Evolutionary conservation across 2,797 vertebrate species (phyloP).

Genomic region (Sparidentex hasta): DNA sequence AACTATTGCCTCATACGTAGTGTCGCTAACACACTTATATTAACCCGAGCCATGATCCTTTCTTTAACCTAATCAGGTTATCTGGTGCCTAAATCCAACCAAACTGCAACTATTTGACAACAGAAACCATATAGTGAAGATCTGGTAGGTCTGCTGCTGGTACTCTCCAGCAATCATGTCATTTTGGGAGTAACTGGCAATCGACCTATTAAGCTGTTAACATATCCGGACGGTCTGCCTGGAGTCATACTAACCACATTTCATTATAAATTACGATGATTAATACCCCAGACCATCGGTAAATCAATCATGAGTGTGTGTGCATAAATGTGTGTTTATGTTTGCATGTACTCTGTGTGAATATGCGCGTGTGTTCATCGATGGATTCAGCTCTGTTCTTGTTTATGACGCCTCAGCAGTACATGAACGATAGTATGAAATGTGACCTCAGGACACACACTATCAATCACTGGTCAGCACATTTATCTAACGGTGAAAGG

Average conservation of each 20-base stretch:
- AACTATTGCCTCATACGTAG: too few relatives aligned
- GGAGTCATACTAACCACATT: conserved; percentile 9
- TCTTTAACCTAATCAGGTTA: too few relatives aligned
- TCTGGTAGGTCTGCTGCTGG: too few relatives aligned
- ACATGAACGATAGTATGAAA: conserved; percentile 50
- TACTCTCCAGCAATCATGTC: too few relatives aligned
- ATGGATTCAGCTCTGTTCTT: conserved; percentile 40
- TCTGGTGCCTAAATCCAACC: too few relatives aligned
- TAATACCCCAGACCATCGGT: conserved; percentile 1
- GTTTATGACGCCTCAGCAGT: conserved; percentile 26
- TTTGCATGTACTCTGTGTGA: not conserved
- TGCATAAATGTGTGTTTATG: conserved; percentile 1
- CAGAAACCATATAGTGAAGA: too few relatives aligned
- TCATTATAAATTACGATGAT: conserved; percentile 16
- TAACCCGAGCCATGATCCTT: too few relatives aligned
- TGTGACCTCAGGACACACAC: conserved; percentile 48
- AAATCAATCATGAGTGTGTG: conserved; percentile 12
- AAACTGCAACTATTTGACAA: too few relatives aligned
- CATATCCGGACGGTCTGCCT: not conserved
- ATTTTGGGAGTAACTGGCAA: too few relatives aligned
- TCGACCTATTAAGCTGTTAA: too few relatives aligned
- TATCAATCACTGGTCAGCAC: conserved; percentile 57
- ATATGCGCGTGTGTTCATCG: conserved; percentile 20
- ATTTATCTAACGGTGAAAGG: conserved; percentile 21
- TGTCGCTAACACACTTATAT: too few relatives aligned